A percentile compares a stretch with the other conserved stretches of the same genome.
These are phyloP conservation scores for Ichneumoninae sp. DNA, from an alignment of 2,888 invertebrate species.

Conservation along the genomic window DNA sequence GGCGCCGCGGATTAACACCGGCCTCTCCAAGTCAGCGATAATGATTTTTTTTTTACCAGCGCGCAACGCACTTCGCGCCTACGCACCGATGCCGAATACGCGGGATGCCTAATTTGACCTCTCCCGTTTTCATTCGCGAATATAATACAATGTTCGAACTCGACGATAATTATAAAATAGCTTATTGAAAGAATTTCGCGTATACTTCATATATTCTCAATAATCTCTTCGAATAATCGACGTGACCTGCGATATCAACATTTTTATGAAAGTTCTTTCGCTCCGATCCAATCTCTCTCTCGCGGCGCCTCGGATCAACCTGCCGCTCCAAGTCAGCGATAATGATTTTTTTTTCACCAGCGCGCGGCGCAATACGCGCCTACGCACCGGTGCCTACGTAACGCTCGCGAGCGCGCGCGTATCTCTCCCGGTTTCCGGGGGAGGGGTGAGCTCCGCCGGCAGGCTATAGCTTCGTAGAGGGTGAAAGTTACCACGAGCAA, in stretches of 20 bases:
- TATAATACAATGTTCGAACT: too few species aligned
- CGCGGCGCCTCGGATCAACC: neutral
- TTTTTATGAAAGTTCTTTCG: neutral
- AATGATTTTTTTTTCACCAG: slow-evolving; percentile 35
- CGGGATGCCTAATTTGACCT: too few species aligned
- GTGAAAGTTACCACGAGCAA: slow-evolving; percentile 49
- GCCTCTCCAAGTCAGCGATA: slow-evolving; percentile 30
- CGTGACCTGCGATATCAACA: neutral
- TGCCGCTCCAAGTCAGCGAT: slow-evolving; percentile 28
- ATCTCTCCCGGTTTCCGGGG: slow-evolving; percentile 44
- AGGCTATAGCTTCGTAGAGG: slow-evolving; percentile 1
- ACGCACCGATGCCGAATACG: neutral
- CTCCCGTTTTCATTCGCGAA: too few species aligned
- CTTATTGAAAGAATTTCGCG: too few species aligned
- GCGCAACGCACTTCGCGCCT: slow-evolving; percentile 11
- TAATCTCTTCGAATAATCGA: neutral
- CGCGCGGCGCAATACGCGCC: slow-evolving; percentile 22
- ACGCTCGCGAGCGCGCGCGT: slow-evolving; percentile 6
- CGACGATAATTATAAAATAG: too few species aligned
- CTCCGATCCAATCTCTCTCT: neutral
- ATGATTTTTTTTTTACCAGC: slow-evolving; percentile 31
- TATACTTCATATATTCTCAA: too few species aligned
- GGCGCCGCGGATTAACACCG: neutral
- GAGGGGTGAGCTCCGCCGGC: slow-evolving; percentile 19
- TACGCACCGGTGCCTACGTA: slow-evolving; percentile 13